Percentiles rank a stretch among this genome's conserved stretches.
Evolutionary conservation across 2,113 vertebrate species (phyloP).

Genomic region (Nesoenas mayeri): DNA sequence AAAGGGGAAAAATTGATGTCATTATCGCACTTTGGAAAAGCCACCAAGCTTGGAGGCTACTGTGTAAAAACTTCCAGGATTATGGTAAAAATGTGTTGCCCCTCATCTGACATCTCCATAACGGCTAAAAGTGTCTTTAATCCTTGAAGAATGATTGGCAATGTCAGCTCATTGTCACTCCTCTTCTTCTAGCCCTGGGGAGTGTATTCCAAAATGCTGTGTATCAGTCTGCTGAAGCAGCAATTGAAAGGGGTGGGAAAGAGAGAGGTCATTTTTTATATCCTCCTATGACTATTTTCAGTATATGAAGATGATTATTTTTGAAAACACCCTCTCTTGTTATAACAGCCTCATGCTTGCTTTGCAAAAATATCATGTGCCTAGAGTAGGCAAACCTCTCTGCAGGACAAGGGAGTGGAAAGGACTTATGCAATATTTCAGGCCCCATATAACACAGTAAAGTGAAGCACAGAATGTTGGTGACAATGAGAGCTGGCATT

Average conservation of each 20-base stretch:
- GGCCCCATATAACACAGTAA: background rate
- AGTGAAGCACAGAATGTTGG: background rate
- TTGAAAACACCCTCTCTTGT: background rate
- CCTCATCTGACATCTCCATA: background rate
- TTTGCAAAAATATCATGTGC: background rate
- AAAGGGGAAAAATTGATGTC: background rate
- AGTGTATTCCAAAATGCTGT: background rate
- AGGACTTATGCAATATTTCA: background rate
- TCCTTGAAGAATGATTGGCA: background rate
- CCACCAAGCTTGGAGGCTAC: background rate
- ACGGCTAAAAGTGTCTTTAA: background rate
- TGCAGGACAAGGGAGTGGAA: background rate
- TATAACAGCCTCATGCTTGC: background rate
- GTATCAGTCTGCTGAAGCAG: background rate
- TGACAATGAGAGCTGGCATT: background rate
- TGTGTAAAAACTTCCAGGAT: background rate
- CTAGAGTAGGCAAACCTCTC: background rate
- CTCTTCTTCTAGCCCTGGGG: background rate
- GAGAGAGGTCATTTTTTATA: background rate
- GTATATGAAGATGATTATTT: background rate
- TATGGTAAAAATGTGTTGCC: background rate
- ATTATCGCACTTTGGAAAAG: background rate
- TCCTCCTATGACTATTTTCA: background rate
- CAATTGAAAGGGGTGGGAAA: background rate
- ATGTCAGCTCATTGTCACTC: background rate